Evolutionary conservation across 2,888 invertebrate species (phyloP).

Genomic region (Caenorhabditis afra): DNA sequence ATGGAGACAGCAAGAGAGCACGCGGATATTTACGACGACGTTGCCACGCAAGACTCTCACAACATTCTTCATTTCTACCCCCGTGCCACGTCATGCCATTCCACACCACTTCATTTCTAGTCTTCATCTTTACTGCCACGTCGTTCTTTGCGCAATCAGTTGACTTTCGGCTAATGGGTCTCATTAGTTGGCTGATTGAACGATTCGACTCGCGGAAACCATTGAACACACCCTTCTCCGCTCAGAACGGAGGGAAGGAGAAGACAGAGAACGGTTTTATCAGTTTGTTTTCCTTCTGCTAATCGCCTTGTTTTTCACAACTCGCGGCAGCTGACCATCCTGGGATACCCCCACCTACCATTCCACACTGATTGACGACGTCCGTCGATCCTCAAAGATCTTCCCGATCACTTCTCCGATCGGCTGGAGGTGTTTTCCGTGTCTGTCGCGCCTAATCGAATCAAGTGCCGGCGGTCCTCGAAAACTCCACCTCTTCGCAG

Average conservation of each 20-base stretch:
- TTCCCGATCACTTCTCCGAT: no score
- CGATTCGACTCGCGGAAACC: constrained; percentile 3
- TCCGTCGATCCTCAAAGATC: no score
- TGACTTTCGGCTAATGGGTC: neutral
- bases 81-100: no score
- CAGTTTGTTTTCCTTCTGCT: constrained; percentile 45
- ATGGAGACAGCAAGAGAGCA: no score
- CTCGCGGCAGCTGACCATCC: neutral
- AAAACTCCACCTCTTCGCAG: constrained; percentile 18
- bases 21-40: no score
- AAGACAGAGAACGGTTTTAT: constrained; percentile 12
- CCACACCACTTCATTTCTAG: neutral
- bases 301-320: constrained; percentile 33
- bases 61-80: neutral
- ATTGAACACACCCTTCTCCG: constrained; percentile 3
- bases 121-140: neutral
- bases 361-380: no score
- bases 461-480: constrained; percentile 14
- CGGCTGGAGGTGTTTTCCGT: neutral
- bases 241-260: neutral
- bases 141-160: constrained; percentile 21
- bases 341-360: no score
- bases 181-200: neutral
- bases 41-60: no score
- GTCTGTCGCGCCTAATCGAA: constrained; percentile 26